These are phyloP conservation scores for Amazonetta brasiliensis DNA, from an alignment of 2,797 vertebrate species.

Conservation along the genomic window DNA sequence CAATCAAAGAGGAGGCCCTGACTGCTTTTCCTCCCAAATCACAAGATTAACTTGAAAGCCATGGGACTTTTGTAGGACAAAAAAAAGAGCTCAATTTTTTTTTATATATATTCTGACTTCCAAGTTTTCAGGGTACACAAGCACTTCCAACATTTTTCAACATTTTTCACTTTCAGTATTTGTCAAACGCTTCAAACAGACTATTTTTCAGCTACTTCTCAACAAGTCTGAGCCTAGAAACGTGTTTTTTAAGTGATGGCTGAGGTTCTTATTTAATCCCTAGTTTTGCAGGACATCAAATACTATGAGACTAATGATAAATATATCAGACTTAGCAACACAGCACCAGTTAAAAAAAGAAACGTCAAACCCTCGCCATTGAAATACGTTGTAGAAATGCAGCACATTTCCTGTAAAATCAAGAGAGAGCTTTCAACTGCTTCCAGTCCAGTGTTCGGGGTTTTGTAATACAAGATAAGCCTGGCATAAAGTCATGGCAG, in stretches of 20 bases:
- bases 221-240: background rate
- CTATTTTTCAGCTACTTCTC: background rate
- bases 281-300: background rate
- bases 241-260: background rate
- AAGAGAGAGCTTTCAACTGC: background rate
- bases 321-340: background rate
- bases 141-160: background rate
- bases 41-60: background rate
- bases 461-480: conserved; percentile 32
- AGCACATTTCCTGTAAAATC: background rate
- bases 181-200: background rate
- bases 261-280: background rate
- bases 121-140: background rate
- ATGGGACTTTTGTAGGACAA: background rate
- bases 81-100: background rate
- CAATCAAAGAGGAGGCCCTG: background rate
- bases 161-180: background rate
- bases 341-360: background rate
- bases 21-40: background rate
- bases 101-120: background rate
- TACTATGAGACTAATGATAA: background rate
- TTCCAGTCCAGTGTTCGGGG: background rate
- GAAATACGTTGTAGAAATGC: background rate
- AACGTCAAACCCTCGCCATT: background rate
- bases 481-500: background rate